phyloP scores from a whole-genome alignment of 2,113 vertebrate species.

The Phyllostomus discolor region DNA sequence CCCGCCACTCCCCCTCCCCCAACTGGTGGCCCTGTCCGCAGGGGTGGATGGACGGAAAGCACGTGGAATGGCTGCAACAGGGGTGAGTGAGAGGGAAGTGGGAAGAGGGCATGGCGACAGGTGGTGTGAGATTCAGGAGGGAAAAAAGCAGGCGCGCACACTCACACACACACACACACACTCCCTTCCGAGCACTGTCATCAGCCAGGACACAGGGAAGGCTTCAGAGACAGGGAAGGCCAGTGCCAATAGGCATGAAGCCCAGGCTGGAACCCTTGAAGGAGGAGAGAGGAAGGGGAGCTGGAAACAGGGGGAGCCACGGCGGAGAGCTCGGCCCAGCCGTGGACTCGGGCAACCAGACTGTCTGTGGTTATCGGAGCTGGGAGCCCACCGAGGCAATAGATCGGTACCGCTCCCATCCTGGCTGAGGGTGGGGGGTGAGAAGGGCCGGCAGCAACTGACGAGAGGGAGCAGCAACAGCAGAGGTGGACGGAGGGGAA shows the following conservation, averaged over 20 bases:
- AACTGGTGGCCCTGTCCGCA: not conserved
- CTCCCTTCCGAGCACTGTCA: not conserved
- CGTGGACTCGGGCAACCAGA: not conserved
- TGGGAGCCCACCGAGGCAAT: not conserved
- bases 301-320: too few relatives aligned
- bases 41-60: not conserved
- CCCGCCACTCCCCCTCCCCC: not conserved
- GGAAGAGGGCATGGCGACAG: not conserved
- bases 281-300: not conserved
- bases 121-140: not conserved
- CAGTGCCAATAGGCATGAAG: conserved; percentile 7
- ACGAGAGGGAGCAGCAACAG: not conserved
- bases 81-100: conserved; percentile 10
- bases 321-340: not conserved
- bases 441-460: not conserved
- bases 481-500: not conserved
- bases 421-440: not conserved
- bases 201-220: conserved; percentile 36
- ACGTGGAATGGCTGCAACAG: conserved; percentile 66
- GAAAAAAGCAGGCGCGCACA: not conserved
- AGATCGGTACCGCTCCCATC: not conserved
- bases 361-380: not conserved
- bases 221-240: conserved; percentile 29
- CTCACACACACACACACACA: rapidly evolving
- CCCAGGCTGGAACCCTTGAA: not conserved